Evolutionary conservation across 2,797 vertebrate genomes (phyloP).

Genomic region (Aeoliscus strigatus): DNA sequence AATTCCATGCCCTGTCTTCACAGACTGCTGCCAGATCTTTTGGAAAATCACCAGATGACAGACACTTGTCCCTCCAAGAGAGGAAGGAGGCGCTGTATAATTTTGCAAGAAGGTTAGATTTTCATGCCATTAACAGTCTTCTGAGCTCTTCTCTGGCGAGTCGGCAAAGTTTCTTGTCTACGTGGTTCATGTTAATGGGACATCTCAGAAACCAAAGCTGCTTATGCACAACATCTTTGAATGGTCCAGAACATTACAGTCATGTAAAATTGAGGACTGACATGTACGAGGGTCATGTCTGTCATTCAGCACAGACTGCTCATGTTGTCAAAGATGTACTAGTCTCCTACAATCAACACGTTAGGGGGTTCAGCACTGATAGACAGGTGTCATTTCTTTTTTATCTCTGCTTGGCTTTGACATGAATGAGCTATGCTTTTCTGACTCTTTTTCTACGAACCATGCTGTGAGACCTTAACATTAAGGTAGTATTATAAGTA

Average conservation of each 20-base stretch:
- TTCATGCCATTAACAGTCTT: neutral
- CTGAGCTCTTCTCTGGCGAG: too few relatives aligned
- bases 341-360: too few relatives aligned
- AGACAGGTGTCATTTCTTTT: too few relatives aligned
- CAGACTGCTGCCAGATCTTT: conserved; percentile 84
- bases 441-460: too few relatives aligned
- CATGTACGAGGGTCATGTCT: conserved; percentile 5
- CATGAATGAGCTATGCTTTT: too few relatives aligned
- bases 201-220: conserved; percentile 10
- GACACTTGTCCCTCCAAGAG: conserved; percentile 93
- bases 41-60: conserved; percentile 84
- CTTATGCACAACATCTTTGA: conserved; percentile 17
- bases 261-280: conserved; percentile 21
- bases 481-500: too few relatives aligned
- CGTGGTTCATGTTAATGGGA: conserved; percentile 20
- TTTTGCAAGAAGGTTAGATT: conserved; percentile 85
- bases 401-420: too few relatives aligned
- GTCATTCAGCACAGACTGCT: conserved; percentile 1
- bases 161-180: conserved; percentile 1
- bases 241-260: conserved; percentile 1
- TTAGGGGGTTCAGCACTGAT: neutral
- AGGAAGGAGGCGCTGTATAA: conserved; percentile 89
- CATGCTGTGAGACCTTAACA: too few relatives aligned
- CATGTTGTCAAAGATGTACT: conserved; percentile 1
- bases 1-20: conserved; percentile 3